Base-by-base conservation (phyloP, 1,140 invertebrate genomes). In the Macrocentrus cingulum region DNA sequence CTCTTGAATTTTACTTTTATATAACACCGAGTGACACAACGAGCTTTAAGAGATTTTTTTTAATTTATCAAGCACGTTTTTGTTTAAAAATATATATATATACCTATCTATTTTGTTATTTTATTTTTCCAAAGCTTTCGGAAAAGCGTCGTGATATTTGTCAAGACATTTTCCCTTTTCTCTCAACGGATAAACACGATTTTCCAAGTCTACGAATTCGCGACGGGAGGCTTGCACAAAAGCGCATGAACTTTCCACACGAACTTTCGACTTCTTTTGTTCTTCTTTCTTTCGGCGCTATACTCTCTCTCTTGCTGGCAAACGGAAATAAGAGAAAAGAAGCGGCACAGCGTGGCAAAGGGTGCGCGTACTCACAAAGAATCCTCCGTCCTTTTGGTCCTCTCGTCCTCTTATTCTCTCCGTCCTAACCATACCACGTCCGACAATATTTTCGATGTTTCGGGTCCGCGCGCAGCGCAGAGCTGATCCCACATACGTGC, bases 371-470 rank as follows among this genome's bases (percentile, higher is more conserved):
- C 2, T n/a, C 3, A 39, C 3, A 39, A 39, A n/a, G 8, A 39
- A n/a, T 39, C 13, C 39, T 44, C n/a, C 36, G 9, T 11, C 32
- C 22, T 23, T 23, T n/a, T 32, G 20, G 4, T 49, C 9, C 13
- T 23, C 22, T 22, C 25, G 18, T n/a, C 36, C 9, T 15, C 29
- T 32, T 22, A 39, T 22, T 16, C 19, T 55, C 18, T 32, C 48
- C 41, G 13, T 55, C 34, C 11, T 37, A 22, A 51, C 22, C 18
- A 9, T 19, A 37, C 15, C 36, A 52, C 20, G 50, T 45, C 55
- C 29, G 19, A 49, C 45, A 41, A 57, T 57, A 57, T 57, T 57
- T 57, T 57, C 32, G 32, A 57, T 57, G 55, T 57, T 48, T 52
- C 22, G 41, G 13, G 8, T n/a, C n/a, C n/a, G n/a, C 16, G 37